Evolutionary conservation across 2,113 vertebrate genomes (phyloP), one percentile per base, ranked within the genome.

Genomic region (Nycticorax nycticorax): DNA sequence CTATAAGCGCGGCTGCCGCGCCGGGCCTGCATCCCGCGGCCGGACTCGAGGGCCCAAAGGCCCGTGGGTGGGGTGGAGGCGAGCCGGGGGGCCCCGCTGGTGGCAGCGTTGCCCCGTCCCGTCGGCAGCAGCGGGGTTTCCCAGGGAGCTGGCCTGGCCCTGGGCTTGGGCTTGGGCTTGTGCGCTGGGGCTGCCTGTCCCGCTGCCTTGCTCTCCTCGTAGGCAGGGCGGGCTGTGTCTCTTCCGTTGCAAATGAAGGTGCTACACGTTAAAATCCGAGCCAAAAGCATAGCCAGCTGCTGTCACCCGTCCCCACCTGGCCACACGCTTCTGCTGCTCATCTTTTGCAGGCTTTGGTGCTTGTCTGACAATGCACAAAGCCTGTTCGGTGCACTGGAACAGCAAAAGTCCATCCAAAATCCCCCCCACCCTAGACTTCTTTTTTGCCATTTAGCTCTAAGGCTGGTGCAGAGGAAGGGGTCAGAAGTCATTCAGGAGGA

Each of bases 161-260:
- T 26, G 39, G 26, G 48, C 20, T 48, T 60, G 39, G 26, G 48
- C 20, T 43, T 60, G 0, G 8, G 22, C 5, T 18, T 56, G 39
- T 16, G 28, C 1, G 0, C 33, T 21, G n/a, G 32, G 32, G 66
- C 52, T 26, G 55, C 18, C 8, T 45, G 1, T 32, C 3, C 1
- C 14, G 23, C 37, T 14, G 30, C 1, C 1, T 11, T 11, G 1
- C 16, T n/a, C 37, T 37, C 26, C 20, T 22, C 1, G 0, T 27
- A 63, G 43, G 12, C 63, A n/a, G 3, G 1, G 35, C 4, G 9
- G 2, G 3, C 21, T 37, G 4, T 32, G 27, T 35, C 79, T 32
- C 27, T 68, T 50, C 28, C 45, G 10, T 50, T 52, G 33, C 26
- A 35, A 55, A 33, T 23, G 18, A 28, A 17, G 12, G 24, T 52